phyloP scores from a whole-genome alignment of 2,888 invertebrate species.

The Xylota sylvarum region DNA sequence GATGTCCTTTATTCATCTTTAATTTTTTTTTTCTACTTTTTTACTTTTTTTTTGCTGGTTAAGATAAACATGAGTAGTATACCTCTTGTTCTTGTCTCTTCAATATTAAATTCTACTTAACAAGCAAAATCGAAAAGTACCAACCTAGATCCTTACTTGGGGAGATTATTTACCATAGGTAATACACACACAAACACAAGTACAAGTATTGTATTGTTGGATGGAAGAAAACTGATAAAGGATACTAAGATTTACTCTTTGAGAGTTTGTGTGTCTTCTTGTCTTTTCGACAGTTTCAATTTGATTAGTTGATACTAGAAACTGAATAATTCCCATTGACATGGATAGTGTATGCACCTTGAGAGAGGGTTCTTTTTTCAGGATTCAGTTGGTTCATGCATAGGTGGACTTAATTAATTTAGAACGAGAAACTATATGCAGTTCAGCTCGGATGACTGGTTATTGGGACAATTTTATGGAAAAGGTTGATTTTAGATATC shows the following conservation, averaged over 20 bases:
- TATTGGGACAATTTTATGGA: not conserved
- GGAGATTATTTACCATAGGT: not conserved
- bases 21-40: no score
- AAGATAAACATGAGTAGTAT: constrained; percentile 9
- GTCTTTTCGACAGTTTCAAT: not conserved
- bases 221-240: constrained; percentile 16
- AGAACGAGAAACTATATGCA: not conserved
- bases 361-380: constrained; percentile 2
- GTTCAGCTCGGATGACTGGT: not conserved
- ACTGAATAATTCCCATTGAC: constrained; percentile 25
- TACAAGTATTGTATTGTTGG: not conserved
- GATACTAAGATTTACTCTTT: constrained; percentile 35
- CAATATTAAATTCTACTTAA: constrained; percentile 45
- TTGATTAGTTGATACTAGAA: constrained; percentile 21
- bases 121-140: constrained; percentile 45
- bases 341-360: not conserved
- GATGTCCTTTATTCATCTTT: constrained; percentile 25
- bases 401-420: constrained; percentile 12
- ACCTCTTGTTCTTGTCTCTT: constrained; percentile 18
- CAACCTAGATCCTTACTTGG: constrained; percentile 17
- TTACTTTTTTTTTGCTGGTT: constrained; percentile 7
- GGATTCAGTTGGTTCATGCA: not conserved
- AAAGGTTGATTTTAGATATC: not conserved
- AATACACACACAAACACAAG: not conserved
- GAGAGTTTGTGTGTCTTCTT: not conserved